Evolutionary conservation across 2,888 invertebrate species (phyloP).

Genomic region (Rotaria magnacalcarata): DNA sequence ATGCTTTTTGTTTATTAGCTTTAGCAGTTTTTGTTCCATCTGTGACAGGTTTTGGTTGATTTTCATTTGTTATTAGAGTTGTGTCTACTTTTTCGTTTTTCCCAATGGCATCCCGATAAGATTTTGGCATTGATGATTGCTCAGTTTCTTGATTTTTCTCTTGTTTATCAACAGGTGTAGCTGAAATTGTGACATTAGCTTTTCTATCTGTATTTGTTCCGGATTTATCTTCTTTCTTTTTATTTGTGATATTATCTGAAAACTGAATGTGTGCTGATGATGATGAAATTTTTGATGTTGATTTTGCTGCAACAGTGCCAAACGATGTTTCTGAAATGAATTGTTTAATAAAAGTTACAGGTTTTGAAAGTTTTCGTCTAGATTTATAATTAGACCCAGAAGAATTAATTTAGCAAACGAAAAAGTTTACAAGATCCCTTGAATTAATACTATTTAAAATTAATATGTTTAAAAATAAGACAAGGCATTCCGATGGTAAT

Average conservation of each 20-base stretch:
- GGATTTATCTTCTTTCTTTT: background rate
- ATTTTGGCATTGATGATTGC: background rate
- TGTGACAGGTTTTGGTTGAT: background rate
- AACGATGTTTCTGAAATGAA: background rate
- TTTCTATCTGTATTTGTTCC: background rate
- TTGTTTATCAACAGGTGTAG: background rate
- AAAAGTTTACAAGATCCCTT: too few species aligned
- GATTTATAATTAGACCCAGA: too few species aligned
- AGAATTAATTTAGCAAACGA: too few species aligned
- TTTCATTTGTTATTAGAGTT: background rate
- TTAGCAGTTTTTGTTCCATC: background rate
- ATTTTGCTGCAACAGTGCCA: background rate
- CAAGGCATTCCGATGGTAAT: too few species aligned
- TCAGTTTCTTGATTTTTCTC: background rate
- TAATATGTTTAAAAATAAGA: too few species aligned
- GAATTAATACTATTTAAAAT: too few species aligned
- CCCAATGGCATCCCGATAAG: conserved; percentile 23
- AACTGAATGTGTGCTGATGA: background rate
- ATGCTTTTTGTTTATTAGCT: background rate
- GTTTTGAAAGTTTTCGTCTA: too few species aligned
- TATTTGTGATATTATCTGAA: background rate
- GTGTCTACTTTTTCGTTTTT: background rate
- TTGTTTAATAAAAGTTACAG: too few species aligned
- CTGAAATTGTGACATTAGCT: background rate
- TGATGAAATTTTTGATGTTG: background rate